Evolutionary conservation across 2,113 vertebrate genomes (phyloP).

Genomic region (Crypturellus undulatus): DNA sequence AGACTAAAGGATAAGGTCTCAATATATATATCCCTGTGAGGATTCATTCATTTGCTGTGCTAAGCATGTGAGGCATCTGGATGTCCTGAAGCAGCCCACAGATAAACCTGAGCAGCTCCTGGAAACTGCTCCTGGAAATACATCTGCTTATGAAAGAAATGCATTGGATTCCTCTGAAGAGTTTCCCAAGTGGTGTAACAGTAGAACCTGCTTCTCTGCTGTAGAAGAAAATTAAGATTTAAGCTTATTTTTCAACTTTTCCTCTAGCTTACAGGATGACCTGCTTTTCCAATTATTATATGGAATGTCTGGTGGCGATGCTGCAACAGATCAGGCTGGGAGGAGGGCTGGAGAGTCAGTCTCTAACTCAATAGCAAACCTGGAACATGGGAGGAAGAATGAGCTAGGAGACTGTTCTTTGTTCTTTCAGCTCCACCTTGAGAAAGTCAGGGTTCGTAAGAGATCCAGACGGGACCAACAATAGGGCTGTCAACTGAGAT

Average conservation of each 20-base stretch:
- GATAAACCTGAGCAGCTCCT: background rate
- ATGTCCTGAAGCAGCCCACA: background rate
- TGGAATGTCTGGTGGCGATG: background rate
- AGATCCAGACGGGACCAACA: background rate
- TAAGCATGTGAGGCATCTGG: background rate
- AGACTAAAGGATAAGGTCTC: conserved; percentile 24
- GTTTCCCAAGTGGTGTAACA: background rate
- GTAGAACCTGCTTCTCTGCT: background rate
- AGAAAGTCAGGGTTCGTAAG: background rate
- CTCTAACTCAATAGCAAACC: background rate
- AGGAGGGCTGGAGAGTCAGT: background rate
- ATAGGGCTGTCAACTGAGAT: background rate
- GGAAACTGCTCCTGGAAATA: background rate
- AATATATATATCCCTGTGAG: background rate
- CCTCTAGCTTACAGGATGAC: background rate
- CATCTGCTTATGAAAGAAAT: background rate
- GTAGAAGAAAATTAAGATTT: background rate
- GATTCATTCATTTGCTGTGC: background rate
- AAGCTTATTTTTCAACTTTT: background rate
- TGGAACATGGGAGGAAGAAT: background rate
- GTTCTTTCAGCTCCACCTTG: background rate
- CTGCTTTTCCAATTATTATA: background rate
- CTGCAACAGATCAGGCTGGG: background rate
- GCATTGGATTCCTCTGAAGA: background rate
- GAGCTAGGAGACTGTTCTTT: background rate